Conservation (phyloP, 2,797 vertebrate genomes). For the Pangasius krempfi region DNA sequence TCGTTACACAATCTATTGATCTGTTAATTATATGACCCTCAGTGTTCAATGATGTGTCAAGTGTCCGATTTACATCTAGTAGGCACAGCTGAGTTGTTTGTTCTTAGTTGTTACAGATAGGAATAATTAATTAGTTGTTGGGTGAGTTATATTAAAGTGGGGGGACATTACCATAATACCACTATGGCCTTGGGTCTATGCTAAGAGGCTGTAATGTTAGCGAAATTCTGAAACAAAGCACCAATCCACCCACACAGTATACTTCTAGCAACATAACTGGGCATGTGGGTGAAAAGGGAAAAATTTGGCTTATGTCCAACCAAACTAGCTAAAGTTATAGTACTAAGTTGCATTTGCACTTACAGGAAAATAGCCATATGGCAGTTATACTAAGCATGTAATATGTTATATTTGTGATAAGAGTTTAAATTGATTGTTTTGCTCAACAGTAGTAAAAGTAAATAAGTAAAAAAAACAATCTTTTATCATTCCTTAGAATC, state of each 20-base stretch:
- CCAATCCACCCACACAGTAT: neutral
- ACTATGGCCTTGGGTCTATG: neutral
- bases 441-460: neutral
- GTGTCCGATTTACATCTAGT: neutral
- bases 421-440: neutral
- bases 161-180: neutral
- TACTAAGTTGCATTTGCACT: neutral
- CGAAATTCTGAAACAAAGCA: neutral
- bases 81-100: neutral
- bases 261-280: neutral
- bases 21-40: neutral
- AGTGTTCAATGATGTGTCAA: neutral
- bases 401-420: neutral
- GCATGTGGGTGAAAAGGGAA: neutral
- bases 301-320: neutral
- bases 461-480: neutral
- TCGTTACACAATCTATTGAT: constrained; percentile 14
- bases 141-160: neutral
- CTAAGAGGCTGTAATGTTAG: neutral
- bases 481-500: neutral
- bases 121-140: neutral
- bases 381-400: neutral
- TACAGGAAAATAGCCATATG: neutral
- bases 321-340: neutral
- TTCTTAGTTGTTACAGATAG: neutral